Base-by-base conservation (phyloP, 1,140 invertebrate species). In the Lepidotrigona ventralis region DNA sequence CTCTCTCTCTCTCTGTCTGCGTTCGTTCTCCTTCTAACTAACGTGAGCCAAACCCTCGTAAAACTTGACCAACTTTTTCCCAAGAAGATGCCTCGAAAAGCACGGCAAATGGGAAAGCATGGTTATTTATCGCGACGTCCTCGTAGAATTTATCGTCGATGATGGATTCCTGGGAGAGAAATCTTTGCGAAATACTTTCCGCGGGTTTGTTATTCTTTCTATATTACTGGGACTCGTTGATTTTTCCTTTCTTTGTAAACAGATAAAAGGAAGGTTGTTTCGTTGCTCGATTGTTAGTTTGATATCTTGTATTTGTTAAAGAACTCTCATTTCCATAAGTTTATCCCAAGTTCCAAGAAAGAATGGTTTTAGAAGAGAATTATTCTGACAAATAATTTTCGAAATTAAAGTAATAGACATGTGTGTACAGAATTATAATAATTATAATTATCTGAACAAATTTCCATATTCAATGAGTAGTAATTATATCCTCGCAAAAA, bases 51-150 rank as follows among this genome's bases (percentile, higher is more conserved):
- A 66, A 72, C 66, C 69, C 63, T 87, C 86, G 81, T 80, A 74
- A 85, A 84, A 88, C 72, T 80, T 71, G 79, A 69, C 54, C 79
- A 64, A 84, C 53, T 82, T 85, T 75, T 86, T 71, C 60, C 56
- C n/a, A 8, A 23, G 15, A 5, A 29, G 26, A 21, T 21, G n/a
- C 26, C n/a, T 21, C 23, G 15, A 21, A 69, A 79, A 70, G 21
- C 64, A 23, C 6, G 19, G 60, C 11, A 21, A 17, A 14, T n/a
- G 46, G 46, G 54, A 51, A 51, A 69, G 56, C 33, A 58, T 79
- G 56, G 85, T 84, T 84, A 86, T 87, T 87, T 87, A 86, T 87
- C 78, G 80, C 72, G 51, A 60, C 70, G 82, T 86, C 54, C 53
- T 2, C 60, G 81, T 51, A 33, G 68, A 78, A 88, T 88, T 88